These are phyloP conservation scores for Caenorhabditis auriculariae DNA, from an alignment of 2,888 invertebrate species.

Conservation along the genomic window DNA sequence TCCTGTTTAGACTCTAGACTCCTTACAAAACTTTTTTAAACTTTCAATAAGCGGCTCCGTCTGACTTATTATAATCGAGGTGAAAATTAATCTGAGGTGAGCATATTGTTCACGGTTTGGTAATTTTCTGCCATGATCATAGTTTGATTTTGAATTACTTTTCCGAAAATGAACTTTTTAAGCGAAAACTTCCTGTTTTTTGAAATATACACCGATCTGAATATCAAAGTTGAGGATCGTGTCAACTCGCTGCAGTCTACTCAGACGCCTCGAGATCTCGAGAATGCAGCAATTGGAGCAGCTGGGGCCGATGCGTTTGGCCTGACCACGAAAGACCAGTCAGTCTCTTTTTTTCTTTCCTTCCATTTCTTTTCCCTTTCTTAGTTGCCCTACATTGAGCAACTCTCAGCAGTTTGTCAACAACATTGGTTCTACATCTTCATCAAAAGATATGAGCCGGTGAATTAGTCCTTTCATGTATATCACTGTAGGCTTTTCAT, in stretches of 20 bases:
- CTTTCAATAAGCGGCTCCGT: too few relatives aligned
- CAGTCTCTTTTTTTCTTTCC: not conserved
- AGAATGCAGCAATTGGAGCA: slow-evolving; percentile 58
- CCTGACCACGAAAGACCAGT: slow-evolving; percentile 45
- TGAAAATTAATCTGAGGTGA: too few relatives aligned
- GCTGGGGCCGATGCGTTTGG: slow-evolving; percentile 59
- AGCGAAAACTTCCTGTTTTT: too few relatives aligned
- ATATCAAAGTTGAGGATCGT: too few relatives aligned
- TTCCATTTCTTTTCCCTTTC: slow-evolving; percentile 7
- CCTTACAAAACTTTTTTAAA: too few relatives aligned
- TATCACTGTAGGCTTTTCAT: not conserved
- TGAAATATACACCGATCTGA: too few relatives aligned
- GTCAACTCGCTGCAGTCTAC: slow-evolving; percentile 61
- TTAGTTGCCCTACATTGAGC: slow-evolving; percentile 55
- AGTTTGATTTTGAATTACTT: too few relatives aligned
- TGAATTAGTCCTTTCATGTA: not conserved
- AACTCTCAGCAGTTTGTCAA: slow-evolving; percentile 56
- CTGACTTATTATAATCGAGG: too few relatives aligned
- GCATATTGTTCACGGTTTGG: too few relatives aligned
- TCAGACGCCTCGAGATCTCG: slow-evolving; percentile 49
- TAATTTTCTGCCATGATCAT: too few relatives aligned
- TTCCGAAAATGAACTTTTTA: too few relatives aligned
- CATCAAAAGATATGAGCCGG: slow-evolving; percentile 48
- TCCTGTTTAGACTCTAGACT: too few relatives aligned
- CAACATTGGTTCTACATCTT: slow-evolving; percentile 62